Base-by-base conservation (phyloP, 2,888 invertebrate species). In the Drosophila cognata region DNA sequence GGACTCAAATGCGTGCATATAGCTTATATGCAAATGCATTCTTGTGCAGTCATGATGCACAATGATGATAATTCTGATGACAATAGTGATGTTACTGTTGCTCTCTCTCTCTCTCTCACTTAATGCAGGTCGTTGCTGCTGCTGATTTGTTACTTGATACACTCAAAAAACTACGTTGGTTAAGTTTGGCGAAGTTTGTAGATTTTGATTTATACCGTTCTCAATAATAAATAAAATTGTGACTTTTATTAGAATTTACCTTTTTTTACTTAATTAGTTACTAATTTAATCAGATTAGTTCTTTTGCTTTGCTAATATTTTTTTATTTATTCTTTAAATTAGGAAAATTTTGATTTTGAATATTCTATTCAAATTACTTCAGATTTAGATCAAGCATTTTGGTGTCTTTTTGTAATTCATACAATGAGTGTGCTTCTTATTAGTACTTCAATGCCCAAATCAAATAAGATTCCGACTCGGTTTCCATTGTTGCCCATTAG, bases 11-110 rank as follows among this genome's bases (percentile, higher is more conserved):
- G 46, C 18, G 41, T 62, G 52, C 48, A 63, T 65, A 21, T 51
- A 58, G 51, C 46, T 60, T 65, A 69, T 63, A 85, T 85, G 78
- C 58, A 84, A 84, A 84, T 84, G 82, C 69, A 70, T 79, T 86
- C 71, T 83, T 63, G 68, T 65, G 60, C 66, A 63, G 53, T 80
- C 77, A 80, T 64, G 33, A 33, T 33, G 50, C 65, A 52, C 50
- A 18, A 21, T 51, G 50, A 33, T 25, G 21, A 63, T 11, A 16
- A 31, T 13, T n/a, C 4, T 58, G 38, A 65, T 73, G 64, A 31
- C 60, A 73, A 53, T 58, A 50, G n/a, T 53, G 52, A 21, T 31
- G 28, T 38, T 58, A 59, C 50, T 61, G 56, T 53, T 65, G 69
- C 58, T 64, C 55, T 69, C 21, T 43, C 38, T 52, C 50, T 4